phyloP scores from a whole-genome alignment of 2,797 vertebrate genomes.

The Gila robusta region DNA sequence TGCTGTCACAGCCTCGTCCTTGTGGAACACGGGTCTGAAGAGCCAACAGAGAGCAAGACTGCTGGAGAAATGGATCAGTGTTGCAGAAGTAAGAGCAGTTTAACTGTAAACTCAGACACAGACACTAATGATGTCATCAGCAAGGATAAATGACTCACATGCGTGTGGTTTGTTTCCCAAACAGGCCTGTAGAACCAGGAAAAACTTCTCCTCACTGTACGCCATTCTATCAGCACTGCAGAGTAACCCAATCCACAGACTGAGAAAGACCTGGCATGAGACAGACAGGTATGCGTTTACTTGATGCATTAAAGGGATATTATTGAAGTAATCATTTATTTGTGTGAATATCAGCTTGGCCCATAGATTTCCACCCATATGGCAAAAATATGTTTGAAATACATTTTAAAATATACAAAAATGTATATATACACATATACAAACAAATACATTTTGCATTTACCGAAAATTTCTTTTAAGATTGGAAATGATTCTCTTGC shows the following conservation, averaged over 20 bases:
- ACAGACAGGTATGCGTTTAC: conserved; percentile 80
- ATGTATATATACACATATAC: too few relatives aligned
- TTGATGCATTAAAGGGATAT: background rate
- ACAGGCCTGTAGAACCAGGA: conserved; percentile 87
- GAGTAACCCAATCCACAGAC: conserved; percentile 89
- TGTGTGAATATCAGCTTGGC: background rate
- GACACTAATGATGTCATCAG: background rate
- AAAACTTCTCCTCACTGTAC: conserved; percentile 92
- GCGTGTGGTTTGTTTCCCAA: conserved; percentile 40
- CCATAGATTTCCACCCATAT: background rate
- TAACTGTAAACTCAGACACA: background rate
- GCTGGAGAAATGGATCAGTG: conserved; percentile 92
- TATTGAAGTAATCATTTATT: background rate
- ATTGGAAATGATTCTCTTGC: background rate
- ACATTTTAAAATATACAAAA: background rate
- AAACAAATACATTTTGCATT: background rate
- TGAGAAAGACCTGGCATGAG: conserved; percentile 89
- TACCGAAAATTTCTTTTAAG: background rate
- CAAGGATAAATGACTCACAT: background rate
- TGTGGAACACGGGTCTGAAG: conserved; percentile 82
- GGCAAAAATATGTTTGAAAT: background rate
- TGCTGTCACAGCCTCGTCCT: conserved; percentile 86
- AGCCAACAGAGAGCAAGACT: conserved; percentile 87
- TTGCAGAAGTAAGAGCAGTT: conserved; percentile 82
- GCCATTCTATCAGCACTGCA: conserved; percentile 89